Evolutionary conservation across 2,797 vertebrate species (phyloP).

Genomic region (Acanthiza pusilla): DNA sequence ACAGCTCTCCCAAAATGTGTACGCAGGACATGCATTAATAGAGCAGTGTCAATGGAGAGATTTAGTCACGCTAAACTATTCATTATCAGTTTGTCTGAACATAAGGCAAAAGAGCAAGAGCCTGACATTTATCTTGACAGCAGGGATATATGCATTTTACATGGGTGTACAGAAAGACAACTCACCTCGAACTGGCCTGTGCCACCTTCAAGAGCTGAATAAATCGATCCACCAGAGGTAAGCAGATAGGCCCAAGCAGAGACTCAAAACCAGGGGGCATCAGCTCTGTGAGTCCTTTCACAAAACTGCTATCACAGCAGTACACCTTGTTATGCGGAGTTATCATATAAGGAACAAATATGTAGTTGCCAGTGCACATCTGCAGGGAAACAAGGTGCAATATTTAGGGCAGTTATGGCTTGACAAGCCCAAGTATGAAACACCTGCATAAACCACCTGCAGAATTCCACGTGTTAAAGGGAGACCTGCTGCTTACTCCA

Average conservation of each 20-base stretch:
- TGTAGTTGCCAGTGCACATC: slow-evolving; percentile 94
- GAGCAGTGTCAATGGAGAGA: background rate
- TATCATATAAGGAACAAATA: slow-evolving; percentile 95
- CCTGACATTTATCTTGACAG: background rate
- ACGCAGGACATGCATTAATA: background rate
- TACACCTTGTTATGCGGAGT: slow-evolving; percentile 97
- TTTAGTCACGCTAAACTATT: background rate
- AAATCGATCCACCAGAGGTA: slow-evolving; percentile 93
- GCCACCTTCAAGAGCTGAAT: slow-evolving; percentile 90
- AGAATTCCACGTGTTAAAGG: background rate
- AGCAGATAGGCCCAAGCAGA: slow-evolving; percentile 93
- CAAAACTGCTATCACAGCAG: slow-evolving; percentile 92
- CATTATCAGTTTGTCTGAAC: background rate
- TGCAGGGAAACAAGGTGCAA: slow-evolving; percentile 60
- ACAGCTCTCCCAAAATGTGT: background rate
- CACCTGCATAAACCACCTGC: background rate
- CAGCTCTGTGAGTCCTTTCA: slow-evolving; percentile 94
- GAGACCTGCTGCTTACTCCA: background rate
- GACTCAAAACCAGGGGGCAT: slow-evolving; percentile 96
- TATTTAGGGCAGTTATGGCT: background rate
- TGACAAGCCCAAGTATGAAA: background rate
- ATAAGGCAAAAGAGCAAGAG: background rate
- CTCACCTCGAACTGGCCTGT: slow-evolving; percentile 90
- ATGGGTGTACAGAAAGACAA: background rate
- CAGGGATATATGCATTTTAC: background rate